Evolutionary conservation across 2,113 vertebrate genomes (phyloP), one percentile per base, ranked within the genome.

Genomic region (Gyps fulvus): DNA sequence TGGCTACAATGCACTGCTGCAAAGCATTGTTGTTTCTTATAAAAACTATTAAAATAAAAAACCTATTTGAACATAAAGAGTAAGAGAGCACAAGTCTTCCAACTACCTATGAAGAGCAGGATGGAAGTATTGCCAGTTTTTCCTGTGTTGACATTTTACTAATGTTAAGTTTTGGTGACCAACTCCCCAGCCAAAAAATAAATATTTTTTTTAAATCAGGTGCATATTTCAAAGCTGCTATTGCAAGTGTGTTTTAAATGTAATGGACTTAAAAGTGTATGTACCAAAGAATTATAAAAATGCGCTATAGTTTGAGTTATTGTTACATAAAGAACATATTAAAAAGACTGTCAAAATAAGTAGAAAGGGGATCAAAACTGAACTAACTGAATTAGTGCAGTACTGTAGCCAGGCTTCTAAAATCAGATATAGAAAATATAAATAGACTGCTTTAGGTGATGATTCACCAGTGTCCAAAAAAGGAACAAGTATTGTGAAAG

Each of bases 371-470:
- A 98, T 98, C 95, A 98, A 97, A 98, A 98, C 72, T 95, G 97
- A 98, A 97, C 98, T 98, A 98, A 98, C 96, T 93, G 93, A 98
- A 97, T 98, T 98, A 98, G 97, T 98, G 98, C 98, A 98, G 98
- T 98, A 98, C 98, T 98, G 98, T 98, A 99, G 98, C 98, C 98
- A 98, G 98, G 98, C 97, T 98, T 98, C 98, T 98, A 99, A 98
- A 98, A 98, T 98, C 98, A 98, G 98, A 98, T 98, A 98, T 98
- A 99, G 98, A 98, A 99, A 99, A 98, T 99, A 99, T 99, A 99
- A 99, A 99, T 99, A 99, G 98, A 98, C 98, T 98, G 98, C 97
- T 98, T 98, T 98, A 98, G 98, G 98, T 98, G 97, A 98, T 98
- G 98, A 98, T 97, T 98, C 97, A 99, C 98, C 99, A 99, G 98